Percentiles rank a stretch among this genome's conserved stretches.
Conservation (phyloP, 2,113 vertebrate genomes). For the Raja brachyura region DNA sequence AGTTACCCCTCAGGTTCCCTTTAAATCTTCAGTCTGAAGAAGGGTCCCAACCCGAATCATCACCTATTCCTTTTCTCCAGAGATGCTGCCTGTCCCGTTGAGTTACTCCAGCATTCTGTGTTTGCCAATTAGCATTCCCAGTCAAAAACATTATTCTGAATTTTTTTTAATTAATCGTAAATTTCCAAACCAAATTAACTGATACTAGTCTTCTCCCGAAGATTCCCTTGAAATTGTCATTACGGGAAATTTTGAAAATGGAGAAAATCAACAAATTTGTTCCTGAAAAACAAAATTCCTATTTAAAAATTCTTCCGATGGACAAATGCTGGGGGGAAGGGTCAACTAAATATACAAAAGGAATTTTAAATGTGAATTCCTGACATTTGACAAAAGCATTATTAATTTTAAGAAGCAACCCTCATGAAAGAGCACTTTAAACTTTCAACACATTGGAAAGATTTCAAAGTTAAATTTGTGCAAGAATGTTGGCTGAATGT, state of each 20-base stretch:
- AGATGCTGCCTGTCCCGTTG: too few relatives aligned
- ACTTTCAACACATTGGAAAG: not conserved
- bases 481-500: slow-evolving; percentile 14
- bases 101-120: too few relatives aligned
- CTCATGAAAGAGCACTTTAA: not conserved
- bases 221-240: not conserved
- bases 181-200: not conserved
- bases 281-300: not conserved
- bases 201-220: not conserved
- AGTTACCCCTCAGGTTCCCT: too few relatives aligned
- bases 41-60: too few relatives aligned
- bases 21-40: too few relatives aligned
- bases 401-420: not conserved
- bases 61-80: too few relatives aligned
- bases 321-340: not conserved
- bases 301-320: not conserved
- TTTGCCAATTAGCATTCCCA: not conserved
- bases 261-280: not conserved
- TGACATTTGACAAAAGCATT: not conserved
- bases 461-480: slow-evolving; percentile 15
- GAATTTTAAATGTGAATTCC: not conserved
- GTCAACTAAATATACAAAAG: not conserved
- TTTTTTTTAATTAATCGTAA: not conserved
- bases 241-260: not conserved
- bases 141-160: not conserved